Base-by-base conservation (phyloP, 2,113 vertebrate species). In the Hiodon tergisus region DNA sequence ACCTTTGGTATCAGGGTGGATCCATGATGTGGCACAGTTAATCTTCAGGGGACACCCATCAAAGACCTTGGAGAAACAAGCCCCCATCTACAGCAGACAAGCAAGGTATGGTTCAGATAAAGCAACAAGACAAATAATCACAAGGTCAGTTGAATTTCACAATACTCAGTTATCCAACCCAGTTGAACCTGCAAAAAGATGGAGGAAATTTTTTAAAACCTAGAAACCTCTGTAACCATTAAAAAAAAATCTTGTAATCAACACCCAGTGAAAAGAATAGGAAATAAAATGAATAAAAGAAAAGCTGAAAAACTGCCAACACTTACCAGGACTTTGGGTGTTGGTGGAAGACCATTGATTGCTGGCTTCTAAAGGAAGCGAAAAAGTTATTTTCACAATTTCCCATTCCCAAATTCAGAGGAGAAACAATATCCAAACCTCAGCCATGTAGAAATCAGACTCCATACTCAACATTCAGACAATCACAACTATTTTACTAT, bases 1-100 rank as follows among this genome's bases (percentile, higher is more conserved):
- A 98, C 97, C 97, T 95, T 98, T 98, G 74, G 96, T 98, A 78
- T 99, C 97, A 63, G 97, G 97, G 81, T 99, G 96, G 83, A 99
- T 99, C 97, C 97, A 99, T 0, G 97, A 99, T 0, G 97, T 98
- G 74, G 97, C 97, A 89, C 97, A 99, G 87, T 95, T 98, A 83
- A 99, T 97, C 88, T 98, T 98, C 87, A 99, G 89, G 72, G 97
- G 97, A 78, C 97, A 99, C 59, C 97, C 97, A 82, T 98, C 96
- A 85, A 99, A 99, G 73, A 99, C 97, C 89, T 99, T 99, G 59
- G 97, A 98, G 89, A 99, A 99, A 84, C 97, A 99, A 0, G 97
- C 97, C 83, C 97, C 97, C 97, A 99, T 99, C 97, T 99, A 89
- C 73, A 87, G 82, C 14, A 55, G 11, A 75, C 5, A 78, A 71